Conservation (phyloP, 2,113 vertebrate species). For the Hyperopisus bebe region DNA sequence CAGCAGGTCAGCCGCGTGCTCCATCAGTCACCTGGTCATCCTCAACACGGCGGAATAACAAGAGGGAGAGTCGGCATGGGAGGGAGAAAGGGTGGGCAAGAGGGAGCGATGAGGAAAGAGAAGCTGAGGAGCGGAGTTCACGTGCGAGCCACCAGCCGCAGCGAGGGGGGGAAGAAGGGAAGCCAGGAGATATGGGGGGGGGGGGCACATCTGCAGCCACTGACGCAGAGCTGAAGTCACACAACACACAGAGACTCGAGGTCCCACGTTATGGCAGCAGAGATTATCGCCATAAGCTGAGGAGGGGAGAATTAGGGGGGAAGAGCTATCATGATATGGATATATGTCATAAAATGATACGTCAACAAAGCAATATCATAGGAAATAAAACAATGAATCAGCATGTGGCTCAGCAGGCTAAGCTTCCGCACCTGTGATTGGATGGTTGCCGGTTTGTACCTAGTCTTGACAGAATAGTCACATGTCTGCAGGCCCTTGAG, state of each 20-base stretch:
- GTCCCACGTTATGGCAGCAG: background rate
- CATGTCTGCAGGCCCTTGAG: background rate
- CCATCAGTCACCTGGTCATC: constrained; percentile 30
- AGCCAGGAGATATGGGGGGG: background rate
- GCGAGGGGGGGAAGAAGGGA: background rate
- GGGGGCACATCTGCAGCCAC: too few relatives aligned
- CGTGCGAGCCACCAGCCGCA: background rate
- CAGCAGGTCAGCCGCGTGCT: background rate
- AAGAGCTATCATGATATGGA: background rate
- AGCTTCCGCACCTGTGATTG: background rate
- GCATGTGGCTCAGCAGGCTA: background rate
- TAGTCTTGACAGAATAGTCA: background rate
- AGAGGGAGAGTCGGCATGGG: constrained; percentile 34
- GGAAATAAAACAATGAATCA: background rate
- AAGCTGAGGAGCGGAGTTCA: background rate
- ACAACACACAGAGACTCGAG: background rate
- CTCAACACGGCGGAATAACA: constrained; percentile 28
- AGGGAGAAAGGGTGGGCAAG: constrained; percentile 28
- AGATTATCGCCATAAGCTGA: background rate
- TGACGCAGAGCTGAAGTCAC: background rate
- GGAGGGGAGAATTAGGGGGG: background rate
- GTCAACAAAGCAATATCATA: background rate
- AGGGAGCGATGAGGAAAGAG: constrained; percentile 24
- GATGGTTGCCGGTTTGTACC: background rate
- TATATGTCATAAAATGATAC: background rate